Base-by-base conservation (phyloP, 2,113 vertebrate species). In the Oncorhynchus tshawytscha region DNA sequence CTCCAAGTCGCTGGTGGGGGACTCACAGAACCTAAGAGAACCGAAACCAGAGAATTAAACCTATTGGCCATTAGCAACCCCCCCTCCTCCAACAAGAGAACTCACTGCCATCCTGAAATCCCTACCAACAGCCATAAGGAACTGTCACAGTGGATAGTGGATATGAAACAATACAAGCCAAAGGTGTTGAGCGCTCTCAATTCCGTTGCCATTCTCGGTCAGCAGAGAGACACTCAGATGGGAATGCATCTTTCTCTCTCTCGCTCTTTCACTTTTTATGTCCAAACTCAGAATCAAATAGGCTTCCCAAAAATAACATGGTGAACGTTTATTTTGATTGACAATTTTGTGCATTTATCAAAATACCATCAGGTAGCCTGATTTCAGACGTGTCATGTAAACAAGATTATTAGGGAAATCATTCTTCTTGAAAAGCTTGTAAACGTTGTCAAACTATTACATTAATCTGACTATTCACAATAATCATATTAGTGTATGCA, bases 1-100 rank as follows among this genome's bases (percentile, higher is more conserved):
- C 85, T 99, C 97, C 79, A 99, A 89, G 78, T 99, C 97, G 1
- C 97, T 99, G 83, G 96, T 97, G 1, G 97, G 97, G 70, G 97
- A 99, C 85, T 99, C 97, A 2, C 97, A 99, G 90, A 99, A 99
- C 94, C 97, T 99, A 87, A 18, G 62, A 1, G 84, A 81, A 13
- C 49, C 6, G 2, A 31, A 16, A 15, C 22, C 16, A 57, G 2
- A 67, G 9, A 24, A 67, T 67, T 12, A 67, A 25, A 27, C 65
- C 22, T 4, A 67, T 29, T 25, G 11, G 60, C 20, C 22, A 66
- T 27, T 11, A 66, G 3, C 24, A 0, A 27, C 64, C 4, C 24
- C 11, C 22, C 13, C 29, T 31, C 25, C 25, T 20, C 57, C 15
- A 60, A 13, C 24, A 25, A 66, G 64, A 62, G 60, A 62, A 62